These are phyloP conservation scores for Anser cygnoides DNA, from an alignment of 2,113 vertebrate species.

Conservation along the genomic window DNA sequence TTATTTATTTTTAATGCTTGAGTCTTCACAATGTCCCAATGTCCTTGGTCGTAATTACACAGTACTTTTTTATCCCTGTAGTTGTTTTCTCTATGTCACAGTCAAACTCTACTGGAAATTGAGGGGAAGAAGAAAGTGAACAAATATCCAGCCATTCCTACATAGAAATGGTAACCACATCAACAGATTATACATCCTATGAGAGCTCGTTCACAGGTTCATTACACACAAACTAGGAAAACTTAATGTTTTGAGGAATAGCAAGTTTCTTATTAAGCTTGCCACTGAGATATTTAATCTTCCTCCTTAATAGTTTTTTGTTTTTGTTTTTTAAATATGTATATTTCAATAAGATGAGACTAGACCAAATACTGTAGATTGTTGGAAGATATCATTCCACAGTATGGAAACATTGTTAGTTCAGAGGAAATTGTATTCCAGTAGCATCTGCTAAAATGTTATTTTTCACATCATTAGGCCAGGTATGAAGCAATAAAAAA, in stretches of 20 bases:
- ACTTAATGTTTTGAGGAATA: not conserved
- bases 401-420: not conserved
- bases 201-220: not conserved
- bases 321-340: too few relatives aligned
- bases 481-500: not conserved
- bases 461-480: not conserved
- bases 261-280: not conserved
- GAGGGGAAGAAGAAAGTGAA: not conserved
- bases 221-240: not conserved
- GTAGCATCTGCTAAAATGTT: not conserved
- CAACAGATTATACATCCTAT: not conserved
- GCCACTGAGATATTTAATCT: not conserved
- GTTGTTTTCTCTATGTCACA: not conserved
- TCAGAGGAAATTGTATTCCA: not conserved
- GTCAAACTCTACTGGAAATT: not conserved
- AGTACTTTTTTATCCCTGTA: not conserved
- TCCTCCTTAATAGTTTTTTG: not conserved
- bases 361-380: not conserved
- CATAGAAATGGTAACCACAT: not conserved
- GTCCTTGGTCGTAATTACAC: slow-evolving; percentile 14
- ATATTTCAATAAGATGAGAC: not conserved
- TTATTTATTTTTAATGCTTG: not conserved
- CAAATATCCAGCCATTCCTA: not conserved
- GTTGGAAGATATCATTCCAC: not conserved
- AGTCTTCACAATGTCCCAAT: not conserved